phyloP scores from a whole-genome alignment of 2,113 vertebrate species.

The Ibidorhyncha struthersii region DNA sequence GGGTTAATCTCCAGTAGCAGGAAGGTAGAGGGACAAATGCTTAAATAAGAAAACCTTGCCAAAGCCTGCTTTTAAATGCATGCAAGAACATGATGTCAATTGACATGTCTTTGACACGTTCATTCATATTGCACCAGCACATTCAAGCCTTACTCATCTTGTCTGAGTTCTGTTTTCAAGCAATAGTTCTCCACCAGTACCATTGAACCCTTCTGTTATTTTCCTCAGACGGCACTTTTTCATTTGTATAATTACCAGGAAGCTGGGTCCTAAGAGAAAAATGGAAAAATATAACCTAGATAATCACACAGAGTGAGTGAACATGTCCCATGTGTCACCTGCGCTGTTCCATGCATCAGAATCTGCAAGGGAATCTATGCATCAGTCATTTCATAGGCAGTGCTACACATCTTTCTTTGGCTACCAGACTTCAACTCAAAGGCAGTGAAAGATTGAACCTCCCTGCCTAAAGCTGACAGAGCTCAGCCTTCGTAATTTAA shows the following conservation, averaged over 20 bases:
- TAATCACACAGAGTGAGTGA: background rate
- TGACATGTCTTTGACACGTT: background rate
- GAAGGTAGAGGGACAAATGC: background rate
- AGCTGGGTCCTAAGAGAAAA: background rate
- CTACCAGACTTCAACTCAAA: background rate
- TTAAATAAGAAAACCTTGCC: background rate
- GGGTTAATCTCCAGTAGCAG: background rate
- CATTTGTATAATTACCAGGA: background rate
- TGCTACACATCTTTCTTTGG: background rate
- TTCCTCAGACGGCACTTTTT: background rate
- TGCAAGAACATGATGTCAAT: background rate
- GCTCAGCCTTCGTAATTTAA: conserved; percentile 13
- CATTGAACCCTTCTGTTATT: background rate
- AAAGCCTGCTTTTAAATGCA: conserved; percentile 6
- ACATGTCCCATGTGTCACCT: background rate
- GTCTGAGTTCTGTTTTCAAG: conserved; percentile 34
- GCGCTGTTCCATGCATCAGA: background rate
- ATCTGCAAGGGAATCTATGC: background rate
- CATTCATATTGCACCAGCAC: conserved; percentile 25
- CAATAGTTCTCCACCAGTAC: background rate
- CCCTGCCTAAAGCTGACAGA: background rate
- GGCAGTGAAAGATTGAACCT: background rate
- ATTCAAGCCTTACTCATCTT: background rate
- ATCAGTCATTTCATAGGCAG: background rate
- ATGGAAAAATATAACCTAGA: background rate